phyloP scores from a whole-genome alignment of 2,113 vertebrate genomes.

The Zapus hudsonius region DNA sequence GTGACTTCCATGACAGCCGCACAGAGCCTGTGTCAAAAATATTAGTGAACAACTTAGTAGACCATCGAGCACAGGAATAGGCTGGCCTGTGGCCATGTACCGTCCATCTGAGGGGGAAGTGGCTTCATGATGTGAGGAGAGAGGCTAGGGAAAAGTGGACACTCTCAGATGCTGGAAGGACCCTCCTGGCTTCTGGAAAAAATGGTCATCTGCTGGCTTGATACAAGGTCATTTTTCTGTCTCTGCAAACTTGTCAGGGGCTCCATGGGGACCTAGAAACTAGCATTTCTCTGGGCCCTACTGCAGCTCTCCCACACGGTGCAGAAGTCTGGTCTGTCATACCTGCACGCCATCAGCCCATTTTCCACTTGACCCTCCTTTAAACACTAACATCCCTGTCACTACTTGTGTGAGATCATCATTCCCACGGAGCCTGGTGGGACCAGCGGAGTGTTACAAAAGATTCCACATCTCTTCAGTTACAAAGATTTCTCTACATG shows the following conservation, averaged over 20 bases:
- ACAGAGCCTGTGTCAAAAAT: not conserved
- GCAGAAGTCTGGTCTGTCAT: not conserved
- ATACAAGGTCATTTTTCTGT: slow-evolving; percentile 27
- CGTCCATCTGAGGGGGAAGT: slow-evolving; percentile 1
- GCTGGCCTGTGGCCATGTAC: not conserved
- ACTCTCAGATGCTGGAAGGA: not conserved
- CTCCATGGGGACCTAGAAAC: not conserved
- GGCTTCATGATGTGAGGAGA: not conserved
- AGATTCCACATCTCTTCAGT: not conserved
- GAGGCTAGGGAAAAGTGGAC: not conserved
- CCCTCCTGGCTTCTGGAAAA: not conserved
- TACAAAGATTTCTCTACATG: not conserved
- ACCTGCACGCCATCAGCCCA: not conserved
- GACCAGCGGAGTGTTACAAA: not conserved
- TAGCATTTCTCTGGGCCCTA: not conserved
- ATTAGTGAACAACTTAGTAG: slow-evolving; percentile 40
- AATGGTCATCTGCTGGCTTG: not conserved
- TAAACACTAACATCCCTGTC: not conserved
- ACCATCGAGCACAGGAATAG: slow-evolving; percentile 32
- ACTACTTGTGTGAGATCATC: not conserved
- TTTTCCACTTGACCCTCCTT: not conserved
- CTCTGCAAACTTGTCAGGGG: not conserved
- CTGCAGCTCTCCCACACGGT: not conserved
- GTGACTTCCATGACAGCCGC: slow-evolving; percentile 9
- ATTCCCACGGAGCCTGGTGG: not conserved